Base-by-base conservation (phyloP, 92 coral and sea anemone genomes). In the Phenganax subtilis region DNA sequence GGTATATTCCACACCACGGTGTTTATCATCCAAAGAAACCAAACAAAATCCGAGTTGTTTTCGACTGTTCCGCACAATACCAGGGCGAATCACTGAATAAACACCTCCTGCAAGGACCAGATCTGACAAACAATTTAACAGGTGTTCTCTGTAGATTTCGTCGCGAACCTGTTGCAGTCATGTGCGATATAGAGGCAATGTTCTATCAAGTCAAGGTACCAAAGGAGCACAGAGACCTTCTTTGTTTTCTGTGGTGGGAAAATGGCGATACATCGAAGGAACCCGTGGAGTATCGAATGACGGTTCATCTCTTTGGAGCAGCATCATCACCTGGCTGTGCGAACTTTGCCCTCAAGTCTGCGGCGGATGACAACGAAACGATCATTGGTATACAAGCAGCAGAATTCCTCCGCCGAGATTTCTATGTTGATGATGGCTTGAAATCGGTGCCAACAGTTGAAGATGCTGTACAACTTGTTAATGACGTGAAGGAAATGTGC, bases 31-130 rank as follows among this genome's bases (percentile, higher is more conserved):
- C 86, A 53, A 88, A 82, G 84, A 88, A 85, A n/a, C 88, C 85
- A 76, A 86, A 86, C 12, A 88, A 82, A 52, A 73, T 88, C 29
- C 82, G 91, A 6, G 87, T 86, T 11, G 91, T 82, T 9, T 88
- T 88, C 64, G 85, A 88, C 61, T 88, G 91, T 71, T 76, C 83
- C 12, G 86, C 81, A 0, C 81, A 68, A 37, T 76, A 64, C 60
- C 17, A 80, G 58, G 61, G 66, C 66, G 85, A 88, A 31, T 88
- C 91, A 2, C 73, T 88, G 30, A 88, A 88, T 85, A 86, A 88
- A 76, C 91, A 88, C 55, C 85, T 86, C 47, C 75, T 88, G 47
- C 87, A 85, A 83, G 89, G 91, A 47, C 91, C 91, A 8, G 86
- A 85, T 83, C 76, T 86, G 66, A 88, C 91, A 47, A 86, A 88